Evolutionary conservation across 2,113 vertebrate species (phyloP).

Genomic region (Castor canadensis): DNA sequence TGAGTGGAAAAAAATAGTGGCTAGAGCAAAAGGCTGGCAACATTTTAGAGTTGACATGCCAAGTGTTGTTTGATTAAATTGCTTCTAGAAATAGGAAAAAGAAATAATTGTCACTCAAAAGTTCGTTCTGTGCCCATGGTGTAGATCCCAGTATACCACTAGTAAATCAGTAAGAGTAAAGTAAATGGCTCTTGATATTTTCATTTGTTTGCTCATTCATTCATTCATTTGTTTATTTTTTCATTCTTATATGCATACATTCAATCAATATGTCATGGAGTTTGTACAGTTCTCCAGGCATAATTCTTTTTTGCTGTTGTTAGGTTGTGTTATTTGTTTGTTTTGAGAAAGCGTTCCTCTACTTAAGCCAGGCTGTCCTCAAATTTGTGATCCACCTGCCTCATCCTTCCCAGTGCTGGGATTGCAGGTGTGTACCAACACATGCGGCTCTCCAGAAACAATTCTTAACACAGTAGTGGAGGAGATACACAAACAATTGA

Average conservation of each 20-base stretch:
- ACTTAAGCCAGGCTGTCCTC: too few relatives aligned
- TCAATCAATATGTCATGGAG: background rate
- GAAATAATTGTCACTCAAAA: conserved; percentile 49
- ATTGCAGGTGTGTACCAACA: too few relatives aligned
- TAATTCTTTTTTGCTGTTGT: too few relatives aligned
- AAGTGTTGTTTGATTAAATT: conserved; percentile 63
- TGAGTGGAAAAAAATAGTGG: conserved; percentile 37
- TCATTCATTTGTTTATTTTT: background rate
- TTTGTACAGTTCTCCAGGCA: background rate
- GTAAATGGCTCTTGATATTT: background rate
- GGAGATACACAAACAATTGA: background rate
- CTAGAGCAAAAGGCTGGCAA: conserved; percentile 45
- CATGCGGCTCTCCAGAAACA: background rate
- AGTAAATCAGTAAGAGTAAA: background rate
- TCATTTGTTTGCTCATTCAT: background rate
- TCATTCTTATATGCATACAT: background rate
- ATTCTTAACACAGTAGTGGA: background rate
- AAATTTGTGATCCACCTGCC: too few relatives aligned
- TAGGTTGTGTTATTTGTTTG: too few relatives aligned
- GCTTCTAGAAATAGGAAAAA: conserved; percentile 37
- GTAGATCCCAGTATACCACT: background rate
- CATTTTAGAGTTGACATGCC: conserved; percentile 54
- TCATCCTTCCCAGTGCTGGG: too few relatives aligned
- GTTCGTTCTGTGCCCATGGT: background rate
- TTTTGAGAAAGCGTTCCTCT: too few relatives aligned